phyloP scores from a whole-genome alignment of 2,888 invertebrate species.

The Callyntrura guangdongensis region DNA sequence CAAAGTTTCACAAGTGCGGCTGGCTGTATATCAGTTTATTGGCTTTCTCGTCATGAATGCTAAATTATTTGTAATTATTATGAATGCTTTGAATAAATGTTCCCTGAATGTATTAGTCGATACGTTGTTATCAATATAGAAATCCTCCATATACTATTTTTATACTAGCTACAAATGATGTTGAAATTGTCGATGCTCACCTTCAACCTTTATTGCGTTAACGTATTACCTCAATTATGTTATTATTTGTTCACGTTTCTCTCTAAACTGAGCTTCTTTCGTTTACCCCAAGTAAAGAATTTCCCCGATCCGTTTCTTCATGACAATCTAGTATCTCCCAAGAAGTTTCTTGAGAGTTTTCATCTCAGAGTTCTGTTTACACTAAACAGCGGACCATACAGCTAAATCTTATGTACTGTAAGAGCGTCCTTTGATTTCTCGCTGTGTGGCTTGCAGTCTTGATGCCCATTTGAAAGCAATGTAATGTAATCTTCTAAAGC shows the following conservation, averaged over 20 bases:
- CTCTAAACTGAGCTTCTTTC: background rate
- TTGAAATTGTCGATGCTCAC: background rate
- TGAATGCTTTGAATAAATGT: too few species aligned
- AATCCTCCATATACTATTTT: too few species aligned
- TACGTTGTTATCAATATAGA: too few species aligned
- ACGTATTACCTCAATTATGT: too few species aligned
- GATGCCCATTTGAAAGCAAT: constrained; percentile 57
- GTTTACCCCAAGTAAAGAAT: background rate
- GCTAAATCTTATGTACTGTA: too few species aligned
- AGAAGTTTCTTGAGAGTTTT: constrained; percentile 45
- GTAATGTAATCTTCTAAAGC: constrained; percentile 58
- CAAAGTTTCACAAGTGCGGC: too few species aligned
- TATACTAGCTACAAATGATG: too few species aligned
- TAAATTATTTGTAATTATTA: too few species aligned
- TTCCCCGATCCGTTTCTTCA: background rate
- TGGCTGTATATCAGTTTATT: too few species aligned
- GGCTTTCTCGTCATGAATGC: background rate
- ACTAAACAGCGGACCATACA: too few species aligned
- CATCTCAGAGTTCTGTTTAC: too few species aligned
- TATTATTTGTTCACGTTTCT: constrained; percentile 36
- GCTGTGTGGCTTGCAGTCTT: constrained; percentile 54
- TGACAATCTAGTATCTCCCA: constrained; percentile 49
- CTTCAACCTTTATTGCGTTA: constrained; percentile 28
- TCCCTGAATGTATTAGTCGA: too few species aligned
- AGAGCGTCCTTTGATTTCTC: constrained; percentile 8